Conservation (phyloP, 37 sponge, comb jelly and placozoan species). For the Agelas oroides region DNA sequence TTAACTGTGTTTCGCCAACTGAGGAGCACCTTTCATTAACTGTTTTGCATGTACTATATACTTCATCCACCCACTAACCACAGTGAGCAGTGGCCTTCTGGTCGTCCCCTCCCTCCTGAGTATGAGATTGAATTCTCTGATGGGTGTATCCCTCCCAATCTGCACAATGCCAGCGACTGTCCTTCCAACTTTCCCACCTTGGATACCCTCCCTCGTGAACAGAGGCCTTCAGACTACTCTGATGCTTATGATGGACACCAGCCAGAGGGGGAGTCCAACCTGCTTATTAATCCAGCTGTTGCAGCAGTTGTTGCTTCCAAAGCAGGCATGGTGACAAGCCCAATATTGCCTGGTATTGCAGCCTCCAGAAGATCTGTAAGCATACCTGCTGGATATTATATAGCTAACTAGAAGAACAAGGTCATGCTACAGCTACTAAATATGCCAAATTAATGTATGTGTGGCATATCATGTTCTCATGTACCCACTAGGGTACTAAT, state of each 20-base stretch:
- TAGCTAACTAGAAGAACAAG: too few relatives aligned
- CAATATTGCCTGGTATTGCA: not conserved
- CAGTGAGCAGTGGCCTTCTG: constrained; percentile 80
- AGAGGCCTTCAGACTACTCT: constrained; percentile 57
- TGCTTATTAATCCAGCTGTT: constrained; percentile 68
- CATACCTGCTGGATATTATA: too few relatives aligned
- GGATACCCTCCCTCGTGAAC: constrained; percentile 57
- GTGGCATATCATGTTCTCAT: too few relatives aligned
- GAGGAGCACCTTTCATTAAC: not conserved
- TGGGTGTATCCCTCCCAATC: constrained; percentile 63
- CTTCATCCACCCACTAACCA: too few relatives aligned
- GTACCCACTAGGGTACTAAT: too few relatives aligned
- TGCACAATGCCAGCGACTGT: constrained; percentile 73
- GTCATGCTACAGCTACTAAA: too few relatives aligned
- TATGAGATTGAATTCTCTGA: constrained; percentile 64
- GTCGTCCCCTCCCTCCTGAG: constrained; percentile 34
- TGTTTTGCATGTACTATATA: not conserved
- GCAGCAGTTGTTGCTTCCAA: constrained; percentile 31
- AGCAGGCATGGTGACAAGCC: constrained; percentile 16
- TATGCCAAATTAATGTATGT: too few relatives aligned
- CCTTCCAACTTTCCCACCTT: constrained; percentile 76
- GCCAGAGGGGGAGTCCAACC: constrained; percentile 14
- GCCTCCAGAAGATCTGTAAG: not conserved
- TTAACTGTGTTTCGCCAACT: not conserved
- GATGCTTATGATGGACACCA: constrained; percentile 64